phyloP scores from a whole-genome alignment of 2,797 vertebrate genomes.

The Phoxinus dragarum region DNA sequence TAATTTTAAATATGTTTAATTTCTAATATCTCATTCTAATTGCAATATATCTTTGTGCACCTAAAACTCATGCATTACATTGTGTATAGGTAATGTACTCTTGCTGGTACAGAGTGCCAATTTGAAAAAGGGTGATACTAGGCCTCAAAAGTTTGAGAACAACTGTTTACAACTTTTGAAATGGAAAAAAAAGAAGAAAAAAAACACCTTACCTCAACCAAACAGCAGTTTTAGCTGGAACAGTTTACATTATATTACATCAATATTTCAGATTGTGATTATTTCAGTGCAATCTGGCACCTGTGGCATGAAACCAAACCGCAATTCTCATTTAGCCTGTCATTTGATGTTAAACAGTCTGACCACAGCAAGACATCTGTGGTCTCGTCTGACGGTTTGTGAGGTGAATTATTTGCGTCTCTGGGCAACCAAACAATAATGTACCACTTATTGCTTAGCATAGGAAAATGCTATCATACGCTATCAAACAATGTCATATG shows the following conservation, averaged over 20 bases:
- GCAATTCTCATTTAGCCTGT: conserved; percentile 15
- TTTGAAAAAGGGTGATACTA: neutral
- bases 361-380: conserved; percentile 30
- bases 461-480: neutral
- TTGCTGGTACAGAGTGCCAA: neutral
- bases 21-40: neutral
- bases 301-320: conserved; percentile 25
- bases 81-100: neutral
- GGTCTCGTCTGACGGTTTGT: neutral
- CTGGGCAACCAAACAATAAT: conserved; percentile 41
- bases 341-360: conserved; percentile 3
- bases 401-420: conserved; percentile 27
- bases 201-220: too few relatives aligned
- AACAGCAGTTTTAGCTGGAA: neutral
- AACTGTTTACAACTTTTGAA: neutral
- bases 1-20: too few relatives aligned
- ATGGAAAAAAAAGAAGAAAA: rapidly evolving
- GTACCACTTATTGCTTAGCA: conserved; percentile 22
- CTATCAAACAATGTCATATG: conserved; percentile 20
- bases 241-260: neutral
- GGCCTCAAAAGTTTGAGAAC: neutral
- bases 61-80: neutral
- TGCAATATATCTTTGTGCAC: too few relatives aligned
- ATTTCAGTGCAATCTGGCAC: neutral
- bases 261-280: neutral